These are phyloP conservation scores for Drosophila formosana DNA, from an alignment of 2,888 invertebrate species.

Conservation along the genomic window DNA sequence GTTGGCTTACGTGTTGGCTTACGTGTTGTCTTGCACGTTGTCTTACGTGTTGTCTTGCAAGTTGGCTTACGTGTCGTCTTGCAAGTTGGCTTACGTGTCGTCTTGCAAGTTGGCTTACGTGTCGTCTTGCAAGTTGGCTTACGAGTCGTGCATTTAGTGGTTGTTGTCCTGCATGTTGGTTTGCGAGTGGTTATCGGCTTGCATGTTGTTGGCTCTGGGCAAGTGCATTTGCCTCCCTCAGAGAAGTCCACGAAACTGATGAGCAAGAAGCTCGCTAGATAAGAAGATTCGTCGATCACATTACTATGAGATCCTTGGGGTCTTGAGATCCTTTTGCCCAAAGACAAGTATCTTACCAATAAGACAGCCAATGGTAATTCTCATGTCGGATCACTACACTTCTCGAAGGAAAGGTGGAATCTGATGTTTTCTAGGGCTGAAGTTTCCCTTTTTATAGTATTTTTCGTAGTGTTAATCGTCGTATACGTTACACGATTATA, in stretches of 20 bases:
- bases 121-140: background rate
- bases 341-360: constrained; percentile 2
- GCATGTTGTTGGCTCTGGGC: background rate
- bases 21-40: background rate
- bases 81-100: background rate
- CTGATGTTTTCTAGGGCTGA: background rate
- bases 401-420: background rate
- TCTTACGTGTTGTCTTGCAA: no score
- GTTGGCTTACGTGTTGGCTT: background rate
- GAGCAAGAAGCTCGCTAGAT: constrained; percentile 16
- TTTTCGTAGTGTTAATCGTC: background rate
- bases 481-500: background rate
- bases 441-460: constrained; percentile 4
- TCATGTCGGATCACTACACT: constrained; percentile 11
- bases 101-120: no score
- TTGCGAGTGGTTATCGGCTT: background rate
- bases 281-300: background rate
- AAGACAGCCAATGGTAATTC: constrained; percentile 8
- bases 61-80: background rate
- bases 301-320: background rate
- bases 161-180: background rate
- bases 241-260: constrained; percentile 1
- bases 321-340: no score
- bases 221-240: background rate
- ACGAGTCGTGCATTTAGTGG: no score